These are phyloP conservation scores for Poeciliopsis infans DNA, from an alignment of 2,797 vertebrate species.

Conservation along the genomic window DNA sequence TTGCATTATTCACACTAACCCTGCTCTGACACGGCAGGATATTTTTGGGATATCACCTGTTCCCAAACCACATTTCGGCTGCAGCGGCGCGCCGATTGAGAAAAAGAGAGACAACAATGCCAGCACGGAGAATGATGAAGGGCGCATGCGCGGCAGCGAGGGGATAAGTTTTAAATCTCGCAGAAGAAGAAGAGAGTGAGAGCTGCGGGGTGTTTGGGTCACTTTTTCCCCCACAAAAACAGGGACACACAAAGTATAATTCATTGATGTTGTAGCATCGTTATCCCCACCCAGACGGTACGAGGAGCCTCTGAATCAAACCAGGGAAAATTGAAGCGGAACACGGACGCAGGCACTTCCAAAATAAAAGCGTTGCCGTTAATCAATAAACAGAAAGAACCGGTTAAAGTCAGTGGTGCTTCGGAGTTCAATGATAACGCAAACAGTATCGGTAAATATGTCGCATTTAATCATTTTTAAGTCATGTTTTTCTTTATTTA, in stretches of 20 bases:
- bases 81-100: constrained; percentile 25
- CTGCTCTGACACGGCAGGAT: constrained; percentile 19
- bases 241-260: constrained; percentile 62
- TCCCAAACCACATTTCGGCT: constrained; percentile 17
- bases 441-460: not conserved
- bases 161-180: constrained; percentile 5
- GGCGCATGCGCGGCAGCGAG: constrained; percentile 35
- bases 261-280: constrained; percentile 52
- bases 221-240: not conserved
- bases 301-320: constrained; percentile 18
- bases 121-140: not conserved
- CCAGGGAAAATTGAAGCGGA: not conserved
- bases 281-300: constrained; percentile 74
- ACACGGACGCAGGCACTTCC: not conserved
- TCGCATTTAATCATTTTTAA: too few species aligned
- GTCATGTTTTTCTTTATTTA: not conserved
- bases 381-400: not conserved
- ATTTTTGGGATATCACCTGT: constrained; percentile 48
- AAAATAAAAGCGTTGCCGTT: constrained; percentile 43
- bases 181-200: not conserved
- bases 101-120: constrained; percentile 6
- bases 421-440: too few species aligned
- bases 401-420: not conserved
- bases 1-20: constrained; percentile 29
- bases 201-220: constrained; percentile 8